Conservation (phyloP, 2,797 vertebrate species). For the Brachyalestes nurse region DNA sequence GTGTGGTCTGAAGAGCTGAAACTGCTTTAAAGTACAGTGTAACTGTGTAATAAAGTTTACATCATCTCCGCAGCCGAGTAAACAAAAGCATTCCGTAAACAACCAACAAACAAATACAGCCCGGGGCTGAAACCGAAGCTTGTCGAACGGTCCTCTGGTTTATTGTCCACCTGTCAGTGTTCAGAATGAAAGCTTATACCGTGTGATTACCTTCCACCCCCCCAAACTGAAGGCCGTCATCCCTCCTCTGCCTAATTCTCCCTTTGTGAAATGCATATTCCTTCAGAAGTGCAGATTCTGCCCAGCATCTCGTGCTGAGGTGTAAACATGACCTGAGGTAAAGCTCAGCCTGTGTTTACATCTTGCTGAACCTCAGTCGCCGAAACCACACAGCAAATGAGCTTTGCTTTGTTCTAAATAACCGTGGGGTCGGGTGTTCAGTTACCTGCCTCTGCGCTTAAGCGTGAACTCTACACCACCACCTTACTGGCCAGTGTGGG, state of each 20-base stretch:
- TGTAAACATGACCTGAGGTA: constrained; percentile 75
- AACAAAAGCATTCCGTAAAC: neutral
- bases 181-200: constrained; percentile 29
- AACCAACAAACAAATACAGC: neutral
- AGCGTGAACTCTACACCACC: constrained; percentile 76
- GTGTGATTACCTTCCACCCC: constrained; percentile 11
- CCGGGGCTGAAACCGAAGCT: neutral
- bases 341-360: constrained; percentile 71
- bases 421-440: constrained; percentile 78
- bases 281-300: constrained; percentile 28
- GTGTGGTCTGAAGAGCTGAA: too few relatives aligned
- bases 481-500: too few relatives aligned
- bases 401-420: constrained; percentile 75
- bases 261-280: constrained; percentile 20
- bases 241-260: constrained; percentile 1
- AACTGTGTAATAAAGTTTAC: neutral
- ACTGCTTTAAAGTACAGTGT: too few relatives aligned
- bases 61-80: neutral
- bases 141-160: neutral
- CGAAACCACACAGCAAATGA: constrained; percentile 76
- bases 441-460: constrained; percentile 72
- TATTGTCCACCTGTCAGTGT: constrained; percentile 1
- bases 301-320: constrained; percentile 65
- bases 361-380: constrained; percentile 68
- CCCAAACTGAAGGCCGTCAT: constrained; percentile 27